Evolutionary conservation across 2,797 vertebrate genomes (phyloP).

Genomic region (Apogon hyalosoma): DNA sequence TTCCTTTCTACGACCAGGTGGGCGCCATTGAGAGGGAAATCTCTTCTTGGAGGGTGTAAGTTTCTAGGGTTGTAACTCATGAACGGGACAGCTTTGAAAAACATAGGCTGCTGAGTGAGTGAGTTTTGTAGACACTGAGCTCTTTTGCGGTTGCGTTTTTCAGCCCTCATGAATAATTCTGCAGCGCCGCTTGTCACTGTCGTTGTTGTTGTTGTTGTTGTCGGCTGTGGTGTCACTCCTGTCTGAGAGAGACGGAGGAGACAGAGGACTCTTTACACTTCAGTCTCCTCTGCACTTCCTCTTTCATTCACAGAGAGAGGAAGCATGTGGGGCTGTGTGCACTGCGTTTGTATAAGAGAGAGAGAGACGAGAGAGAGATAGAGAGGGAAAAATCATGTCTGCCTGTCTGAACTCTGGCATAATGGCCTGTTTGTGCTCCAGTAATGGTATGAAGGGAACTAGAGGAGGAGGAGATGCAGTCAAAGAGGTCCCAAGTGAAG

Average conservation of each 20-base stretch:
- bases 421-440: conserved; percentile 71
- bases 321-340: conserved; percentile 54
- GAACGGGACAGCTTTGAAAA: conserved; percentile 71
- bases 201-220: conserved; percentile 73
- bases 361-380: conserved; percentile 26
- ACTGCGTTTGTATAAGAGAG: conserved; percentile 32
- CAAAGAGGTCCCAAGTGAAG: conserved; percentile 21
- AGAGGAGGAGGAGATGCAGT: conserved; percentile 31
- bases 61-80: conserved; percentile 69
- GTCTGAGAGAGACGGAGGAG: conserved; percentile 70
- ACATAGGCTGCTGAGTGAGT: conserved; percentile 55
- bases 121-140: conserved; percentile 74
- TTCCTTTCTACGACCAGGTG: conserved; percentile 75
- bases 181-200: conserved; percentile 65
- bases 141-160: conserved; percentile 66
- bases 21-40: conserved; percentile 77
- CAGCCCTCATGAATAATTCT: conserved; percentile 79
- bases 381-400: conserved; percentile 60
- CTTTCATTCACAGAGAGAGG: conserved; percentile 72
- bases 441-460: conserved; percentile 47
- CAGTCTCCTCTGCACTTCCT: conserved; percentile 73
- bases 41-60: conserved; percentile 53
- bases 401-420: conserved; percentile 51
- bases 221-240: conserved; percentile 69
- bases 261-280: conserved; percentile 79